Evolutionary conservation across 2,888 invertebrate species (phyloP), one percentile per base, ranked within the genome.

Genomic region (Cremastobaeus sp.): DNA sequence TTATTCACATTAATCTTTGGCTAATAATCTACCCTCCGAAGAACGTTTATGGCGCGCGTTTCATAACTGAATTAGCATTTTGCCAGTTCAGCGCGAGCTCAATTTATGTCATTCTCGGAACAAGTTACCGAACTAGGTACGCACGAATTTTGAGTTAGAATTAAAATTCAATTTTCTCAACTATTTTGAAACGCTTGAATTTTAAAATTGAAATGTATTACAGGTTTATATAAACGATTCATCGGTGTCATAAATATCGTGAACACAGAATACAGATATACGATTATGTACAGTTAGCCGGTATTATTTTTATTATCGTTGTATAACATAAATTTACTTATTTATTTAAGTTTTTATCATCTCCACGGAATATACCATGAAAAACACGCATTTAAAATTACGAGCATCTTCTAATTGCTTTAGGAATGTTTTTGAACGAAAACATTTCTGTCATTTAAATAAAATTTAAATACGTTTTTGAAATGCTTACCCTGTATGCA

Each of bases 1-100:
- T 66, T 54, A 73, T 73, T 73, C 48, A 50, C 68, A 68, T 64
- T 68, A 64, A 68, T 74, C 50, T 64, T 39, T 50, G 37, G 48
- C 66, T 60, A 73, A 73, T 73, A 73, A 66, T 62, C 54, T 66
- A 47, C 30, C 62, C 39, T 39, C 45, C 14, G 20, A 35, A 21
- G 21, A 39, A 50, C 65, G 25, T 52, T 71, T 64, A 62, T 59
- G 47, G 41, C 18, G 47, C 48, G 15, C 17, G 37, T 71, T 59
- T 50, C 64, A 71, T 71, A 64, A 71, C 20, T 64, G 55, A n/a
- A n/a, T n/a, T n/a, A n/a, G n/a, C n/a, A n/a, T n/a, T n/a, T n/a
- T n/a, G n/a, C n/a, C n/a, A n/a, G n/a, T n/a, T n/a, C n/a, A n/a
- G n/a, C n/a, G n/a, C n/a, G n/a, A n/a, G n/a, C n/a, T n/a, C n/a